Evolutionary conservation across 2,113 vertebrate genomes (phyloP).

Genomic region (Setophaga petechia): DNA sequence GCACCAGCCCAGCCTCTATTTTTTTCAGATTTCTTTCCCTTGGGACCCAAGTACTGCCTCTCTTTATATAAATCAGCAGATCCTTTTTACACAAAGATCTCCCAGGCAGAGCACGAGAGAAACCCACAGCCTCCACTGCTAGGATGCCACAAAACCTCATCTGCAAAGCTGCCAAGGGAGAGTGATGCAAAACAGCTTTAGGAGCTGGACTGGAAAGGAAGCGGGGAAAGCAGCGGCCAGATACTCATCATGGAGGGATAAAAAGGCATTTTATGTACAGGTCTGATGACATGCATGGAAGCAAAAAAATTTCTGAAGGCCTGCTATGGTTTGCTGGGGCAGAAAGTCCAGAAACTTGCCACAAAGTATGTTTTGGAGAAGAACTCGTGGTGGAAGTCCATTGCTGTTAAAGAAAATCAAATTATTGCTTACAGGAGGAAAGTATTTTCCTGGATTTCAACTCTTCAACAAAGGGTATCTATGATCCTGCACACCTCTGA

Average conservation of each 20-base stretch:
- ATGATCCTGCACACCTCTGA: fast-evolving
- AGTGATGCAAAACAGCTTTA: background rate
- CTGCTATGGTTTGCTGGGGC: background rate
- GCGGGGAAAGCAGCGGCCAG: background rate
- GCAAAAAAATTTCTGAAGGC: background rate
- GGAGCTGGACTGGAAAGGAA: background rate
- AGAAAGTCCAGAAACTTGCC: background rate
- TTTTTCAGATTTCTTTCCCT: background rate
- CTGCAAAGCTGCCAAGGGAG: background rate
- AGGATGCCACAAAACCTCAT: background rate
- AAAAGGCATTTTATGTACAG: background rate
- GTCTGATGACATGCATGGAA: background rate
- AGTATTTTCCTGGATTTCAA: background rate
- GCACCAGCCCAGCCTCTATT: background rate
- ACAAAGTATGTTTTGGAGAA: background rate
- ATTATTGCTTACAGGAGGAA: background rate
- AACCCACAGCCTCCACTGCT: background rate
- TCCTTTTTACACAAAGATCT: background rate
- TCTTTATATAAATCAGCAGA: background rate
- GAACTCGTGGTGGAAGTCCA: background rate
- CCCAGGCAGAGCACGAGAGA: background rate
- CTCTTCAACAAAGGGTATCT: background rate
- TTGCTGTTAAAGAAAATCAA: background rate
- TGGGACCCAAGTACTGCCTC: background rate
- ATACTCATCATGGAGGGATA: background rate